Percentiles rank a stretch among this genome's conserved stretches.
These are phyloP conservation scores for Synergus laeviventris DNA, from an alignment of 2,888 invertebrate genomes.

Conservation along the genomic window DNA sequence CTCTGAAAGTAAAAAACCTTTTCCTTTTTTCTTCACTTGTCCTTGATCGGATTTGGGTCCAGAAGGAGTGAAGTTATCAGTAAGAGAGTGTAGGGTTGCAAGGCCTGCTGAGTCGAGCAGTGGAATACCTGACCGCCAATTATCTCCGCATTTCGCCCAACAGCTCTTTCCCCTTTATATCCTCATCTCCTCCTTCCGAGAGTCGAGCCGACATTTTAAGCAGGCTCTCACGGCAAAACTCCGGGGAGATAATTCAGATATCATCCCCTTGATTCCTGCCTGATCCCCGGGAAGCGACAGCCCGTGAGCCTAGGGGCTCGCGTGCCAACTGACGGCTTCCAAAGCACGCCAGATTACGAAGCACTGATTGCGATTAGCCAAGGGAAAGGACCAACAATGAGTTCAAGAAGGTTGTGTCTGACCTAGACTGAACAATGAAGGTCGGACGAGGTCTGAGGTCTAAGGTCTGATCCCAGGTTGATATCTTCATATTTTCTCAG, in stretches of 20 bases:
- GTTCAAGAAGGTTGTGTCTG: not conserved
- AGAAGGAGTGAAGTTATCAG: conserved; percentile 2
- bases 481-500: not conserved
- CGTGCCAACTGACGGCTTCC: conserved; percentile 71
- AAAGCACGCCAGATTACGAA: conserved; percentile 62
- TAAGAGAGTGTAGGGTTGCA: conserved; percentile 1
- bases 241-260: conserved; percentile 69
- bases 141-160: conserved; percentile 70
- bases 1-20: not conserved
- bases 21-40: not conserved
- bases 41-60: conserved; percentile 1
- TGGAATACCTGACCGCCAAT: conserved; percentile 69
- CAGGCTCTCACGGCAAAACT: conserved; percentile 57
- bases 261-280: conserved; percentile 65
- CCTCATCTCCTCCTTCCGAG: conserved; percentile 35
- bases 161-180: conserved; percentile 56
- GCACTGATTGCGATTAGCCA: conserved; percentile 55
- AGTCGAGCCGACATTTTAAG: conserved; percentile 50
- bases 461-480: not conserved
- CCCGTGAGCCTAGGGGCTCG: conserved; percentile 62
- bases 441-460: not conserved
- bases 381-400: conserved; percentile 35
- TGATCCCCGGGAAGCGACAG: conserved; percentile 54
- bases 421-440: not conserved
- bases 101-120: not conserved